Base-by-base conservation (phyloP, 2,888 invertebrate genomes). In the Heliconius ethilla region DNA sequence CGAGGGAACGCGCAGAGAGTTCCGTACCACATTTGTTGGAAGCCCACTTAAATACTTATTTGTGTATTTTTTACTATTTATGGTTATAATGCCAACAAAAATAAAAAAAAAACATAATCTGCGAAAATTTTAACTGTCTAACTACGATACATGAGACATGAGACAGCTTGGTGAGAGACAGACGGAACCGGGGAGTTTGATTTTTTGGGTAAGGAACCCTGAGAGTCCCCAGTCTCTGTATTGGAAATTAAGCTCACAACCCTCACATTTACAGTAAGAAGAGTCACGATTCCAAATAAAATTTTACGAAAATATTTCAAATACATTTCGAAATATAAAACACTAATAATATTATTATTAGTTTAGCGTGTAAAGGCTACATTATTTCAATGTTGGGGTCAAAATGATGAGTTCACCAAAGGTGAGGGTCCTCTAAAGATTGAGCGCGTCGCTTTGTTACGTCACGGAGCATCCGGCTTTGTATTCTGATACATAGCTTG, bases 381-480 rank as follows among this genome's bases (percentile, higher is more conserved):
- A 59, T 55, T 72, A 13, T 59, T 72, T 72, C 59, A 72, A 72
- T 72, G 72, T 74, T 63, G 37, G 63, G 74, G 74, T 63, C 63
- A 62, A 62, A 72, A 59, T 59, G 33, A 6, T 33, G 33, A 37
- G 37, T 25, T 72, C 15, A 25, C 33, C 37, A 72, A 59, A 72
- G 72, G 59, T 72, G 72, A 72, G 72, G 59, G 72, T 72, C 59
- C 72, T 59, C 59, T 37, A 72, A 72, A 72, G 72, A 37, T 72
- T 59, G 59, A 33, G 59, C 59, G 55, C 59, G 59, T 72, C 33
- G 15, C 33, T 72, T 15, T 9, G 37, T 72, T 72, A 72, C 33
- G 4, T 72, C 72, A 72, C 15, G 9, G 6, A 0, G 59, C 22
- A 72, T 59, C 59, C 72, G 59, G 72, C n/a, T 72, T 55, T 15